Evolutionary conservation across 2,113 vertebrate species (phyloP).

Genomic region (Oncorhynchus clarkii): DNA sequence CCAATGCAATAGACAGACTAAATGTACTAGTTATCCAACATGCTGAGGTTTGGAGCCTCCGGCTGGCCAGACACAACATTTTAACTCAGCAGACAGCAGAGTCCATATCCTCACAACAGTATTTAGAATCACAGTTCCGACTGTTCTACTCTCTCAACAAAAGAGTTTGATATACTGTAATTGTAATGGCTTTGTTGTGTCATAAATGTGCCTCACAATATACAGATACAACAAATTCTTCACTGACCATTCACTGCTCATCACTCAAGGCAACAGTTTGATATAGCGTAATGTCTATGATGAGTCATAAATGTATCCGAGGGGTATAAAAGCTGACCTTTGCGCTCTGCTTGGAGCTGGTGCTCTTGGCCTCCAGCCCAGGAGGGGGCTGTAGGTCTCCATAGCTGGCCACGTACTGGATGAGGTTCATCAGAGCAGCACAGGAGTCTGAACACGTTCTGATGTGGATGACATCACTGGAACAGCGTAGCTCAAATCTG

Average conservation of each 20-base stretch:
- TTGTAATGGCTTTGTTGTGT: not conserved
- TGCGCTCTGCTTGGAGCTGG: constrained; percentile 70
- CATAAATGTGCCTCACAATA: not conserved
- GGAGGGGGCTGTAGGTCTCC: constrained; percentile 84
- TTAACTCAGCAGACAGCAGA: not conserved
- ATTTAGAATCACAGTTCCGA: not conserved
- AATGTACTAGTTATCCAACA: not conserved
- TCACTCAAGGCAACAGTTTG: not conserved
- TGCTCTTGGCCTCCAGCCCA: constrained; percentile 74
- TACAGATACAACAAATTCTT: not conserved
- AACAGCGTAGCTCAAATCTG: constrained; percentile 92
- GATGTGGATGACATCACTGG: constrained; percentile 94
- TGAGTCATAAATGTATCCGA: not conserved
- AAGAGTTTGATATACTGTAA: not conserved
- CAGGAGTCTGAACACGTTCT: constrained; percentile 94
- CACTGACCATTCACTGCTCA: not conserved
- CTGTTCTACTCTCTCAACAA: not conserved
- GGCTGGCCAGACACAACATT: constrained; percentile 60
- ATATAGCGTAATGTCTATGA: not conserved
- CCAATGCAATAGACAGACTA: not conserved
- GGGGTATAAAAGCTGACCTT: constrained; percentile 72
- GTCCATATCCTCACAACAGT: not conserved
- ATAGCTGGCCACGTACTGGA: constrained; percentile 95
- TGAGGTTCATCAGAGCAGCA: constrained; percentile 96
- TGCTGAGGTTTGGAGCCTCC: constrained; percentile 64